Base-by-base conservation (phyloP, 2,888 invertebrate genomes). In the Cabera pusaria region DNA sequence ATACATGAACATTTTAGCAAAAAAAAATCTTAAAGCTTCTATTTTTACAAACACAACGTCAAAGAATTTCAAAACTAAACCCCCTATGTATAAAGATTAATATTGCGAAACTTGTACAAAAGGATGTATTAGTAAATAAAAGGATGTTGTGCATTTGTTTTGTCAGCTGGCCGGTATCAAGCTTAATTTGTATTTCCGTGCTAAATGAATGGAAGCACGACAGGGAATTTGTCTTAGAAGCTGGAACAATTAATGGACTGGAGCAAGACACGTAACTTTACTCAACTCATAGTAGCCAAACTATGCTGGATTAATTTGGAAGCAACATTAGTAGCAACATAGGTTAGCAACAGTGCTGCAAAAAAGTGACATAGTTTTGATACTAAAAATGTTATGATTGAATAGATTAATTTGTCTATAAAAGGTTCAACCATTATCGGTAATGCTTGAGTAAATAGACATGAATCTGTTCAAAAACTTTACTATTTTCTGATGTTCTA, bases 121-220 rank as follows among this genome's bases (percentile, higher is more conserved):
- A 45, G 39, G 44, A 44, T 42, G 39, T 45, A 34, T 40, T 23
- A 22, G 32, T 11, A 24, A 34, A 43, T 36, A 42, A 50, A 59
- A 63, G 59, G 60, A 66, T 66, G 64, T 59, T 57, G 52, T 56
- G 37, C 44, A 46, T 59, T 64, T 69, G 68, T 69, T 66, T 59
- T 63, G 61, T 51, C 62, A 67, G 53, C 68, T 61, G 48, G 42
- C 36, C 47, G 45, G 46, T 61, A 48, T 44, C 46, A 23, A 44
- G 41, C 41, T 59, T 67, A 62, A 69, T 67, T 69, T 61, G 69
- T 60, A 61, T 65, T 67, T 69, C 68, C 66, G 56, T 38, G 42
- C 55, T 52, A 50, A 52, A 45, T 37, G 27, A 45, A 39, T 35
- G 31, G 31, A 27, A 37, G 27, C 20, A 36, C 21, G 35, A 46